These are phyloP conservation scores for Hapalemur alaotrensis DNA, from an alignment of 2,797 vertebrate genomes.

Conservation along the genomic window DNA sequence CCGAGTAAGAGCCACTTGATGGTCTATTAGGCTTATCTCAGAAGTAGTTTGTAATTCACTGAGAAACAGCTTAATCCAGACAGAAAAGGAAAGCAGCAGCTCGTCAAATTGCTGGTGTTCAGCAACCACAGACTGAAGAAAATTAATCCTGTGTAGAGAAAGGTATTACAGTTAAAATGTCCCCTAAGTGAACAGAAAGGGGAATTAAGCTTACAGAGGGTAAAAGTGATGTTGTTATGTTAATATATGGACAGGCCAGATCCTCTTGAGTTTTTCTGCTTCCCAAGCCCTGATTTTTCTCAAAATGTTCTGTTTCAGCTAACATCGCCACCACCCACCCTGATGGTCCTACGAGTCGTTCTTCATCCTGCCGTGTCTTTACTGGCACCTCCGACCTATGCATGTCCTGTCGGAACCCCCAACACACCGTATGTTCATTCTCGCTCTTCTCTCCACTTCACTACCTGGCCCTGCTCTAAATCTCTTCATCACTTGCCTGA, in stretches of 20 bases:
- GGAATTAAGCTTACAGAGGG: neutral
- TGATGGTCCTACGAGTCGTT: fast-evolving
- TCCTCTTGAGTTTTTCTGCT: neutral
- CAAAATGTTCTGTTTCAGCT: neutral
- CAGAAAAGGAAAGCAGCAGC: constrained; percentile 88
- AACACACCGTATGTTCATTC: fast-evolving
- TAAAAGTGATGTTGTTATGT: neutral
- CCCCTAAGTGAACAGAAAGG: neutral
- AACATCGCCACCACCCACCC: fast-evolving
- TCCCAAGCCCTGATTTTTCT: neutral
- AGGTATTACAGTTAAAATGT: constrained; percentile 3
- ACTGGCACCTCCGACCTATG: fast-evolving
- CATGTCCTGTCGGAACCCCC: fast-evolving
- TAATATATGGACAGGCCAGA: neutral
- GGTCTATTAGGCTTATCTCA: constrained; percentile 89
- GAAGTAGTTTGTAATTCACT: constrained; percentile 89
- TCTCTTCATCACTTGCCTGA: neutral
- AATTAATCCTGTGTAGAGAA: constrained; percentile 86
- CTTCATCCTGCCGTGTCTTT: neutral
- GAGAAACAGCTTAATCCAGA: constrained; percentile 93
- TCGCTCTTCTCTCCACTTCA: neutral
- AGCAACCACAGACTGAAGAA: constrained; percentile 88
- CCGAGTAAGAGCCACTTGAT: constrained; percentile 84
- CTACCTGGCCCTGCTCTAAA: neutral
- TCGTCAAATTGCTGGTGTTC: constrained; percentile 91